Evolutionary conservation across 2,113 vertebrate species (phyloP), one percentile per base, ranked within the genome.

Genomic region (Pseudonaja textilis): DNA sequence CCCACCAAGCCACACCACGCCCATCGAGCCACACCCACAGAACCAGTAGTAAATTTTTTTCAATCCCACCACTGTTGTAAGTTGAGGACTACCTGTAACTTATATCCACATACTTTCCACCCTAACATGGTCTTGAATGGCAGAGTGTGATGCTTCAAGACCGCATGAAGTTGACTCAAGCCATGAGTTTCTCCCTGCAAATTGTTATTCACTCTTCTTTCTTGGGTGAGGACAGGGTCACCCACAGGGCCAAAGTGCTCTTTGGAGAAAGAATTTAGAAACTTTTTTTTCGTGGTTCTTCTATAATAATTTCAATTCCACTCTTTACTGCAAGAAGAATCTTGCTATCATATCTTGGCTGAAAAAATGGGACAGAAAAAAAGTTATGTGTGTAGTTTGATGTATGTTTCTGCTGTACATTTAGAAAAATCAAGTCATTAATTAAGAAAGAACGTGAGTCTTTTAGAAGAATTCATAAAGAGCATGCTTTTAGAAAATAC

Each of bases 341-440:
- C 3, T 42, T 81, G 34, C 34, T 39, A 7, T 39, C 34, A 39
- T 81, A 81, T 39, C 18, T 22, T 39, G 74, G 34, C 74, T 81
- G 74, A 20, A 42, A 81, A 74, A 81, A 22, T 9, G 34, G 34
- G 74, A 39, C 34, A 81, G 74, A 18, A 81, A 81, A 81, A 47
- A 34, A 22, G 18, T 81, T 39, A 39, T 81, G 74, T 9, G 22
- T 81, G 74, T 8, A 81, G 39, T 81, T 42, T 39, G 14, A 74
- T 39, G n/a, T 7, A 74, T 74, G 69, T 39, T 81, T 81, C 34
- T 81, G 52, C 52, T 89, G 52, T 16, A 54, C 59, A 16, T 55
- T 64, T 86, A 45, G 23, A 93, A 93, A 90, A 81, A 81, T 52
- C 88, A 93, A 93, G 92, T 61, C 8, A 2, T 47, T 90, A 86